Percentiles rank a stretch among this genome's conserved stretches.
Evolutionary conservation across 2,113 vertebrate genomes (phyloP).

Genomic region (Bubo scandiacus): DNA sequence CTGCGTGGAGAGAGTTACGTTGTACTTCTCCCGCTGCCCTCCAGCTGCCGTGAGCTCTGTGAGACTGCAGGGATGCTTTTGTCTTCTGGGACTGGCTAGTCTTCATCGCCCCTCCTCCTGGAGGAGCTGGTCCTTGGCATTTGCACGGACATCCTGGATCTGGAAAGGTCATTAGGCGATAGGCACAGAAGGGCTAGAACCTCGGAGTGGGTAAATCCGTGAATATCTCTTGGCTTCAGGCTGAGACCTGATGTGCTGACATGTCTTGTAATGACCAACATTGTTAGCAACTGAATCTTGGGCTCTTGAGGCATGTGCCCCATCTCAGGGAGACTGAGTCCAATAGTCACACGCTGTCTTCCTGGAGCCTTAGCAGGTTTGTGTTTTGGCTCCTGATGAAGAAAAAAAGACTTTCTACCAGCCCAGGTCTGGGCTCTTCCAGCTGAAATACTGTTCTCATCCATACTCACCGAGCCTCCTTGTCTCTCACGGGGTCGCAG

Average conservation of each 20-base stretch:
- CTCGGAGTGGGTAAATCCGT: rapidly evolving
- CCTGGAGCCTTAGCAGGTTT: neutral
- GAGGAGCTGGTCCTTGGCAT: neutral
- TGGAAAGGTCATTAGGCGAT: rapidly evolving
- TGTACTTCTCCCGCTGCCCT: neutral
- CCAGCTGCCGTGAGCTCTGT: neutral
- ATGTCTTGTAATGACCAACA: rapidly evolving
- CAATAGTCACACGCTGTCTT: rapidly evolving
- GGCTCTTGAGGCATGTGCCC: neutral
- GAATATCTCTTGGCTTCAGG: neutral
- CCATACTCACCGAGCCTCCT: neutral
- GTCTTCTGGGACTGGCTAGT: neutral
- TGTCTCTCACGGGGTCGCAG: neutral
- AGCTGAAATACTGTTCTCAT: neutral
- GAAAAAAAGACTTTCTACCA: neutral
- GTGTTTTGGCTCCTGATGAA: neutral
- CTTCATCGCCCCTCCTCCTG: neutral
- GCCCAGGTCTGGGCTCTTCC: neutral
- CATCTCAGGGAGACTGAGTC: neutral
- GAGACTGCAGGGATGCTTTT: neutral
- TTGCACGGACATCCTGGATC: neutral
- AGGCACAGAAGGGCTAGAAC: neutral
- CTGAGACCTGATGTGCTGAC: rapidly evolving
- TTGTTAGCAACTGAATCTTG: neutral
- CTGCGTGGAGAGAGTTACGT: neutral